phyloP scores from a whole-genome alignment of 23 tunicate species.

The Botrylloides violaceus region DNA sequence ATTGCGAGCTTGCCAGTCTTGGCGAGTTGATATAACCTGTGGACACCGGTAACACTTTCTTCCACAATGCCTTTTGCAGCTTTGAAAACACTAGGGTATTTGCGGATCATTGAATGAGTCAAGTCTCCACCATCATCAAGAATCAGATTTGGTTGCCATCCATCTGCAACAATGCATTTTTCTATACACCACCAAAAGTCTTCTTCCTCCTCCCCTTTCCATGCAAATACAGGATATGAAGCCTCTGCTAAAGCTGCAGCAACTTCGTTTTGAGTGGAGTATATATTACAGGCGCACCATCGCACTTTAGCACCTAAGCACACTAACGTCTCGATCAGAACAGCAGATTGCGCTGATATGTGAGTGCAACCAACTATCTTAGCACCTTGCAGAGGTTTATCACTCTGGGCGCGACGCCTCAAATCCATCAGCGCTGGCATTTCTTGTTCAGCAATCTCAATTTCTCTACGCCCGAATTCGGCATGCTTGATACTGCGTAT shows the following conservation, averaged over 20 bases:
- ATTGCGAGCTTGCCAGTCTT: constrained; percentile 94
- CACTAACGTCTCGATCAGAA: constrained; percentile 71
- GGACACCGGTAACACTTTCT: constrained; percentile 98
- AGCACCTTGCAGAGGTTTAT: constrained; percentile 88
- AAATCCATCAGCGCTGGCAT: constrained; percentile 97
- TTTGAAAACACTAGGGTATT: constrained; percentile 74
- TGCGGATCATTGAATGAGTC: constrained; percentile 94
- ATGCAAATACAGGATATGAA: constrained; percentile 75
- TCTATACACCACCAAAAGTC: constrained; percentile 99
- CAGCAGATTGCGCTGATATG: constrained; percentile 94
- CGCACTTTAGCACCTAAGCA: constrained; percentile 81
- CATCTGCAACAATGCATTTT: constrained; percentile 77
- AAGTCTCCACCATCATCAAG: constrained; percentile 99
- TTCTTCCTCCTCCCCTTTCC: constrained; percentile 98
- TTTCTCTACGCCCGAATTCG: constrained; percentile 89
- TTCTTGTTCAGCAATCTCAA: constrained; percentile 97
- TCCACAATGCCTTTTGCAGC: constrained; percentile 97
- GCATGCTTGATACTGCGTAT: constrained; percentile 90
- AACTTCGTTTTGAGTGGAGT: constrained; percentile 94
- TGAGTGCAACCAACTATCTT: constrained; percentile 88
- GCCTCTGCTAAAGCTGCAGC: constrained; percentile 95
- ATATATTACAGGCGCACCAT: constrained; percentile 95
- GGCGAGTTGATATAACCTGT: constrained; percentile 95
- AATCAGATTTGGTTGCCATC: constrained; percentile 96
- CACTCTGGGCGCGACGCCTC: constrained; percentile 71